Evolutionary conservation across 2,888 invertebrate species (phyloP), one percentile per base, ranked within the genome.

Genomic region (Pristionchus entomophagus): DNA sequence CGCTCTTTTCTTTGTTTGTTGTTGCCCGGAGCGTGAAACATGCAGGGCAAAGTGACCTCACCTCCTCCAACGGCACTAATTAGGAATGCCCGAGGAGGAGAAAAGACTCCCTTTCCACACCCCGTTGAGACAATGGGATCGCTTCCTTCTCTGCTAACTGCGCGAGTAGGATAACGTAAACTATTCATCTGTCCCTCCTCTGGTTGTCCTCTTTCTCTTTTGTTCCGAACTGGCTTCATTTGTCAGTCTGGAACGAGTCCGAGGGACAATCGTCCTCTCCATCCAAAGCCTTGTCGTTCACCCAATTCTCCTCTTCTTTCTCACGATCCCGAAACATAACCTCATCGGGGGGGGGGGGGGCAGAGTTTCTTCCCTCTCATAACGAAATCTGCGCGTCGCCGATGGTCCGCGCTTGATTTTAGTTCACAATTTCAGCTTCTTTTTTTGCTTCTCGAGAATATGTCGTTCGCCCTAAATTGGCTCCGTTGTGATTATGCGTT

Each of bases 1-100:
- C 80, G 53, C 41, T n/a, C 41, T n/a, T n/a, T 73, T 73, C 65
- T 73, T 73, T 73, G 73, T 45, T 41, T 73, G 38, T 45, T 73
- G 73, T 41, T 73, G 73, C 73, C 17, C 65, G 65, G 35, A 35
- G 65, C 77, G 41, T 77, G 77, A 77, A 77, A 35, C 17, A 5
- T 59, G 26, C 26, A 38, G 65, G 65, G 32, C 65, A 38, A 26
- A 5, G 35, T 69, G 29, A 8, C 77, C 26, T 77, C 45, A 4
- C 6, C 77, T 4, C 32, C 35, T 35, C 17, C 19, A 56, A 56
- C 17, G 56, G 22, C 56, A 22, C 17, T 14, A 56, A 22, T 17
- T 56, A 56, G 56, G 5, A 5, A 56, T 8, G 5, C n/a, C n/a
- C 19, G 22, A 5, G 19, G 56, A 22, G 5, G 22, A 5, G 56